A percentile compares a stretch with the other conserved stretches of the same genome.
Evolutionary conservation across 2,113 vertebrate species (phyloP).

Genomic region (Sinosuthora webbiana): DNA sequence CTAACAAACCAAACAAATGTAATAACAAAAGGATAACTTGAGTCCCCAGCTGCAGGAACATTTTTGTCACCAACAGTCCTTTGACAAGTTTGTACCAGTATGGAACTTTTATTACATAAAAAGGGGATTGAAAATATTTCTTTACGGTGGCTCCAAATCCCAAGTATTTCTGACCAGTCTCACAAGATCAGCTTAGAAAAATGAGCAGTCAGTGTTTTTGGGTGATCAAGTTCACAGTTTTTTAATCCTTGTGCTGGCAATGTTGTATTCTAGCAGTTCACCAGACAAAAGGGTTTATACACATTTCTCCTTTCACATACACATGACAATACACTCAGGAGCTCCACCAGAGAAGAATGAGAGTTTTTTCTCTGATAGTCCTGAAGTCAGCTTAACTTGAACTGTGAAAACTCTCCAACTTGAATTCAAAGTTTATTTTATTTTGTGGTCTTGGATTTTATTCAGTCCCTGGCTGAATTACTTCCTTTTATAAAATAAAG

Average conservation of each 20-base stretch:
- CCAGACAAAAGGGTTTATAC: not conserved
- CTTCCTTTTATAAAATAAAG: not conserved
- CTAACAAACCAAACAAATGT: not conserved
- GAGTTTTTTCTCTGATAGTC: not conserved
- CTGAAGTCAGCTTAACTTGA: not conserved
- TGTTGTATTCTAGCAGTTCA: not conserved
- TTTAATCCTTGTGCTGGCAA: not conserved
- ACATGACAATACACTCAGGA: rapidly evolving
- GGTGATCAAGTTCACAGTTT: not conserved
- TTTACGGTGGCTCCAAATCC: not conserved
- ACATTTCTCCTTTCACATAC: not conserved
- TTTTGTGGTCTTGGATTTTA: not conserved
- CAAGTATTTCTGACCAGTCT: not conserved
- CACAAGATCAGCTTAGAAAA: not conserved
- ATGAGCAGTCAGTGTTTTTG: rapidly evolving
- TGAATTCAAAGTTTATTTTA: not conserved
- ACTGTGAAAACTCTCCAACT: not conserved
- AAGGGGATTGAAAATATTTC: not conserved
- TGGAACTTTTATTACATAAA: not conserved
- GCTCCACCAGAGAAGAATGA: not conserved
- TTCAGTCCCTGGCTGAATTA: not conserved
- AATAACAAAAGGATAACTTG: not conserved
- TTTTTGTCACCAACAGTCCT: not conserved
- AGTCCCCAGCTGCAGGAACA: not conserved
- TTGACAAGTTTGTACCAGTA: not conserved